Evolutionary conservation across 2,797 vertebrate species (phyloP).

Genomic region (Anas bahamensis): DNA sequence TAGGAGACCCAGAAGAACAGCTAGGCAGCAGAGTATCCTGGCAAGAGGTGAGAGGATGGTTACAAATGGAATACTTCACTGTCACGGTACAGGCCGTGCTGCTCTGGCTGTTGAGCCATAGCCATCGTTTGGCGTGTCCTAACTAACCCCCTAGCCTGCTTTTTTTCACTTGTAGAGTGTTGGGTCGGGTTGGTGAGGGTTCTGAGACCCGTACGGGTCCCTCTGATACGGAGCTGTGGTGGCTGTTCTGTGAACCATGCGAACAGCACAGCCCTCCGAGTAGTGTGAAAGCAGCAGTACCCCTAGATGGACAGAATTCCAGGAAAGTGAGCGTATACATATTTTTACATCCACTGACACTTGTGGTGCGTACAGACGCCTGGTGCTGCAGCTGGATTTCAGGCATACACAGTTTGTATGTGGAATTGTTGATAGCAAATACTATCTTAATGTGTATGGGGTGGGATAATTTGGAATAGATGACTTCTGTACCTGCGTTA

Average conservation of each 20-base stretch:
- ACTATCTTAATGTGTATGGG: background rate
- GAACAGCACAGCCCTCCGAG: background rate
- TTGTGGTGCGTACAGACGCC: background rate
- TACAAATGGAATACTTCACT: background rate
- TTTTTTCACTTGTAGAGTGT: background rate
- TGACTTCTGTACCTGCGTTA: background rate
- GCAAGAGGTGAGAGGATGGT: background rate
- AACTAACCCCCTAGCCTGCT: background rate
- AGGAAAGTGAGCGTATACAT: background rate
- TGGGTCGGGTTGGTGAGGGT: background rate
- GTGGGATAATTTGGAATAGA: background rate
- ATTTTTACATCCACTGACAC: background rate
- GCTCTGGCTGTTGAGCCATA: background rate
- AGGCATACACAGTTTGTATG: background rate
- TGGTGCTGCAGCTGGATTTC: background rate
- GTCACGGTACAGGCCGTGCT: background rate
- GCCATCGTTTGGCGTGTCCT: background rate
- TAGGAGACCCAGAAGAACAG: background rate
- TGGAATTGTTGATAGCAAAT: background rate
- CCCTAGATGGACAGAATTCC: background rate
- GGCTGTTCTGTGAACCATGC: background rate
- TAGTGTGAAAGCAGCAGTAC: background rate
- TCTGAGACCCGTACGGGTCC: background rate
- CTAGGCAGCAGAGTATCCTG: background rate
- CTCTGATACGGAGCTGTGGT: background rate